Evolutionary conservation across 2,113 vertebrate genomes (phyloP), one percentile per base, ranked within the genome.

Genomic region (Osmerus eperlanus): DNA sequence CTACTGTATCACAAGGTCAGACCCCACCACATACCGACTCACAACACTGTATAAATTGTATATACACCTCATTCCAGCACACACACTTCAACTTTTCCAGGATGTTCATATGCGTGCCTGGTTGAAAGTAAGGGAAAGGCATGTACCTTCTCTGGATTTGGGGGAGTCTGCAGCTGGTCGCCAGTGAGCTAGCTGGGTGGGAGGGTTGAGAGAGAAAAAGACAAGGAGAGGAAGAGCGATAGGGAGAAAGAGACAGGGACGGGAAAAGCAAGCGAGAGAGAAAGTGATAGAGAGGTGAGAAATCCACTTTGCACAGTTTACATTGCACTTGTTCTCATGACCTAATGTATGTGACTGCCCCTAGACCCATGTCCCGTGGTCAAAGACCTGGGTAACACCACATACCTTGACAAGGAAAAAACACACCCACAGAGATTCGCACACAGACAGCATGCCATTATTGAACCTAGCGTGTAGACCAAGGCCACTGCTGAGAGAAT

Each of bases 181-280:
- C 91, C 89, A 91, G 73, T 91, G 91, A 74, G 86, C 85, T 28
- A 91, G 88, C 92, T 93, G 70, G 18, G 78, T 58, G 73, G 72
- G 78, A 53, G 70, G 18, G 78, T 58, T 71, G 72, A 79, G 53
- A 82, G 58, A 70, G 71, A 82, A 21, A 69, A 32, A 75, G 56
- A 70, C 58, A 61, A 55, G 3, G 19, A 69, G 52, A 75, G 75
- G 78, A 75, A 80, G 55, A 83, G 77, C 53, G 77, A 55, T 62
- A 47, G 36, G 29, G 58, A 51, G 60, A 56, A 32, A 55, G 59
- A 55, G 61, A 56, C 32, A 67, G 65, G 51, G n/a, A 21, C 1
- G n/a, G 21, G 11, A 12, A 0, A 19, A 62, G 70, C 58, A 60
- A 53, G 58, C 28, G 62, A 55, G 47, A 56, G 71, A 23, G 59